Conservation (phyloP, 2,888 invertebrate genomes). For the Ganaspis brasiliensis region DNA sequence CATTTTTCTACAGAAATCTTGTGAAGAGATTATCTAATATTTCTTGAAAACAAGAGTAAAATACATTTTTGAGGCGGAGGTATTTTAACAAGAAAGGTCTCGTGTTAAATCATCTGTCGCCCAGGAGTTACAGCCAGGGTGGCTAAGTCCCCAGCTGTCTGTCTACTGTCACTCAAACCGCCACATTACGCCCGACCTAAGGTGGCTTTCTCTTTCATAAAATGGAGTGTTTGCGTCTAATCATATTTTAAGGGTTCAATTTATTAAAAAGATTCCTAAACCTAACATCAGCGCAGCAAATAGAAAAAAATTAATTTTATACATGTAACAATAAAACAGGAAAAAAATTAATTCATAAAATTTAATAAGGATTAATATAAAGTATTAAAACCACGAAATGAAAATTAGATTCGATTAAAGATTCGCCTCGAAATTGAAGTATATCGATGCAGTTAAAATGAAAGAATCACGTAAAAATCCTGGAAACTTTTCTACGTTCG, state of each 20-base stretch:
- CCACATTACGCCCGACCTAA: conserved; percentile 66
- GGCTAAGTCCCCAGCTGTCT: conserved; percentile 71
- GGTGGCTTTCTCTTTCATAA: conserved; percentile 62
- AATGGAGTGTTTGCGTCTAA: conserved; percentile 73
- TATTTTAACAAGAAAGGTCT: conserved; percentile 72
- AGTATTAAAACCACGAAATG: background rate
- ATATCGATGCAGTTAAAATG: conserved; percentile 3
- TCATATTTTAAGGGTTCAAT: conserved; percentile 70
- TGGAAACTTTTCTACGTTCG: conserved; percentile 39
- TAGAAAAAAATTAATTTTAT: background rate
- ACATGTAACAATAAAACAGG: no score
- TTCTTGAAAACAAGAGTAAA: conserved; percentile 44
- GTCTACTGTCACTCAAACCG: conserved; percentile 73
- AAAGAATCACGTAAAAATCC: conserved; percentile 40
- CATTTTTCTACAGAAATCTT: no score
- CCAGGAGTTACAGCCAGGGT: conserved; percentile 61
- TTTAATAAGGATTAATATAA: background rate
- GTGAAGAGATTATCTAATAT: background rate
- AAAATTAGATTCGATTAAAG: conserved; percentile 36
- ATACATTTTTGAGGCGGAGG: conserved; percentile 52
- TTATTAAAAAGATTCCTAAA: conserved; percentile 66
- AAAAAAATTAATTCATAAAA: background rate
- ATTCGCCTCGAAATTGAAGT: conserved; percentile 26
- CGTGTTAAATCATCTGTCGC: conserved; percentile 75
- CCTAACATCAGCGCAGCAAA: conserved; percentile 35